phyloP scores from a whole-genome alignment of 37 sponge, comb jelly and placozoan genomes.

The Cliona cf. orientalis region DNA sequence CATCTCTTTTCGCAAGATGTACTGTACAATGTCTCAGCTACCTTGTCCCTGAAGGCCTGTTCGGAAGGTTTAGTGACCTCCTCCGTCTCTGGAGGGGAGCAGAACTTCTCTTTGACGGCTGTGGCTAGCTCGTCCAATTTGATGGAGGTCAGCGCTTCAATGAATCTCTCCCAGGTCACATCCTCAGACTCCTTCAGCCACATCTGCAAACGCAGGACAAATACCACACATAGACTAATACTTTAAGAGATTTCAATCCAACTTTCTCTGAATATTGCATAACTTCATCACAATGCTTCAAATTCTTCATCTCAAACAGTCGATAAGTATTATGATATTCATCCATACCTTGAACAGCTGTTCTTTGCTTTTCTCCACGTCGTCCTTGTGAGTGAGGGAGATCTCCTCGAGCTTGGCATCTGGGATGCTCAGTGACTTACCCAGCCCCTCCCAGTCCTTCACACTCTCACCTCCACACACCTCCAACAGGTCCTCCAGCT shows the following conservation, averaged over 20 bases:
- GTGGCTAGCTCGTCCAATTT: constrained; percentile 12
- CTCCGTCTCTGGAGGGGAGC: background rate
- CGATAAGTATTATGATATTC: background rate
- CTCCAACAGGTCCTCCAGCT: constrained; percentile 26
- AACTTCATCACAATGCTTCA: background rate
- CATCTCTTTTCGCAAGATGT: too few species aligned
- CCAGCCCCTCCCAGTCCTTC: constrained; percentile 39
- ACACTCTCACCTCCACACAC: constrained; percentile 1
- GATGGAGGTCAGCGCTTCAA: constrained; percentile 5
- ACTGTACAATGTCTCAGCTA: too few species aligned
- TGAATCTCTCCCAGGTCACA: constrained; percentile 20
- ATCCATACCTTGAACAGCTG: constrained; percentile 44
- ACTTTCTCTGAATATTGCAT: too few species aligned
- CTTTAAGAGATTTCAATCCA: background rate
- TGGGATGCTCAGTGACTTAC: constrained; percentile 1
- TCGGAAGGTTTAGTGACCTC: too few species aligned
- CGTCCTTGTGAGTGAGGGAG: background rate
- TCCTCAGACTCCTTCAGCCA: constrained; percentile 32
- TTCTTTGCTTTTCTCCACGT: constrained; percentile 13
- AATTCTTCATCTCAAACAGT: background rate
- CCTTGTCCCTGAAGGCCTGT: too few species aligned
- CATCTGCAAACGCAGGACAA: background rate
- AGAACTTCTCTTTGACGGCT: constrained; percentile 13
- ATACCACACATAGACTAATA: too few species aligned
- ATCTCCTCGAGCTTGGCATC: constrained; percentile 28